Percentiles rank a stretch among this genome's conserved stretches.
Conservation (phyloP, 2,797 vertebrate genomes). For the Enteromius paludinosus region DNA sequence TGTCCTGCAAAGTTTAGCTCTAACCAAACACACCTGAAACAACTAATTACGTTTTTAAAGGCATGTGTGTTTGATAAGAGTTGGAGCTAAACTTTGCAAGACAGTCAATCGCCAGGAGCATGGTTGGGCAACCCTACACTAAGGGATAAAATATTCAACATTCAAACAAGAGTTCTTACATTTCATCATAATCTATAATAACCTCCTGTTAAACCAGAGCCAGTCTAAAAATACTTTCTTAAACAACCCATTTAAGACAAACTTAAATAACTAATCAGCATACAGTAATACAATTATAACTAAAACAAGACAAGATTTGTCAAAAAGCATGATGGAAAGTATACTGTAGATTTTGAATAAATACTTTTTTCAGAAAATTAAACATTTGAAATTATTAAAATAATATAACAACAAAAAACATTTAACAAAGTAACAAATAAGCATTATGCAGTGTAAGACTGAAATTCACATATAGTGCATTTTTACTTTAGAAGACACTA, state of each 20-base stretch:
- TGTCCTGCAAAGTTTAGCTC: no score
- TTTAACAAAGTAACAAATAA: slow-evolving; percentile 48
- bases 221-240: slow-evolving; percentile 6
- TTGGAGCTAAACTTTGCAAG: no score
- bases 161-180: background rate
- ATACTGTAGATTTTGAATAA: slow-evolving; percentile 56
- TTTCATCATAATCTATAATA: slow-evolving; percentile 23
- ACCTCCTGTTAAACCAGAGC: background rate
- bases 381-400: slow-evolving; percentile 19
- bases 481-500: slow-evolving; percentile 22
- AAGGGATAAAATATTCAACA: background rate
- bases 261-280: slow-evolving; percentile 37
- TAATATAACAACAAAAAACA: background rate
- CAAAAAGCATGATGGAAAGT: slow-evolving; percentile 24
- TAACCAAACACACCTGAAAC: no score
- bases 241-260: slow-evolving; percentile 24
- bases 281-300: slow-evolving; percentile 17
- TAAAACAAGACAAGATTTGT: slow-evolving; percentile 24
- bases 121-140: background rate
- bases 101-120: no score
- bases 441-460: slow-evolving; percentile 64
- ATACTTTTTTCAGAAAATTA: slow-evolving; percentile 46
- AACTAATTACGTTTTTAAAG: no score
- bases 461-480: slow-evolving; percentile 58
- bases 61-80: no score